phyloP scores from a whole-genome alignment of 2,113 vertebrate species.

The Rhinoderma darwinii region DNA sequence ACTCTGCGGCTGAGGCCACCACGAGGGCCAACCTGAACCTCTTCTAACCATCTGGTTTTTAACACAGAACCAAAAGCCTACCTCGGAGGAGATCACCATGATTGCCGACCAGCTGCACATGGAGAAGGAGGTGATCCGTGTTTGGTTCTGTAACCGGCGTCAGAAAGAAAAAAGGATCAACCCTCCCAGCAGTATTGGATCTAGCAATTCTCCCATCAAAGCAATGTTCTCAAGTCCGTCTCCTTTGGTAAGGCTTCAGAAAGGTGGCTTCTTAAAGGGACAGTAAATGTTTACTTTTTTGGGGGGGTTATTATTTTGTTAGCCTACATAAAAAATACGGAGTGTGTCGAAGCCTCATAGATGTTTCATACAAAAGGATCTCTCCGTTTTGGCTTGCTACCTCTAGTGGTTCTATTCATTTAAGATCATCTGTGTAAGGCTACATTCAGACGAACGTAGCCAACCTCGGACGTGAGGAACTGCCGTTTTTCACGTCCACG shows the following conservation, averaged over 20 bases:
- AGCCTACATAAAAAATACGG: too few species aligned
- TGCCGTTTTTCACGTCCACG: too few species aligned
- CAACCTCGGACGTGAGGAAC: too few species aligned
- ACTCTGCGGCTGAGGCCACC: too few species aligned
- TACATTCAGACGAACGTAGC: too few species aligned
- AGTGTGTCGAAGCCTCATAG: too few species aligned
- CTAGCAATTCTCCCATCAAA: conserved; percentile 92
- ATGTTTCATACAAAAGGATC: too few species aligned
- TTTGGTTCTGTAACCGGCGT: conserved; percentile 99
- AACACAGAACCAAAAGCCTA: conserved; percentile 99
- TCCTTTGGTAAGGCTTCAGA: conserved; percentile 83
- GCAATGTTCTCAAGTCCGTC: conserved; percentile 91
- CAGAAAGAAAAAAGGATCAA: conserved; percentile 99
- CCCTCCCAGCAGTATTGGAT: conserved; percentile 90
- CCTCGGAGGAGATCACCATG: conserved; percentile 99
- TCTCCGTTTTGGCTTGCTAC: too few species aligned
- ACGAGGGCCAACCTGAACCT: not conserved
- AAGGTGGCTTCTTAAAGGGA: not conserved
- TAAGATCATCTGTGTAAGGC: too few species aligned
- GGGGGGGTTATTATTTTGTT: too few species aligned
- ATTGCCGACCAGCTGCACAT: conserved; percentile 99
- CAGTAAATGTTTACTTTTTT: too few species aligned
- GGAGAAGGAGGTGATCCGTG: conserved; percentile 99
- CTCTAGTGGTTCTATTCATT: too few species aligned
- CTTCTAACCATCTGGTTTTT: not conserved